Base-by-base conservation (phyloP, 1,140 invertebrate genomes). In the Doryteuthis pealeii region DNA sequence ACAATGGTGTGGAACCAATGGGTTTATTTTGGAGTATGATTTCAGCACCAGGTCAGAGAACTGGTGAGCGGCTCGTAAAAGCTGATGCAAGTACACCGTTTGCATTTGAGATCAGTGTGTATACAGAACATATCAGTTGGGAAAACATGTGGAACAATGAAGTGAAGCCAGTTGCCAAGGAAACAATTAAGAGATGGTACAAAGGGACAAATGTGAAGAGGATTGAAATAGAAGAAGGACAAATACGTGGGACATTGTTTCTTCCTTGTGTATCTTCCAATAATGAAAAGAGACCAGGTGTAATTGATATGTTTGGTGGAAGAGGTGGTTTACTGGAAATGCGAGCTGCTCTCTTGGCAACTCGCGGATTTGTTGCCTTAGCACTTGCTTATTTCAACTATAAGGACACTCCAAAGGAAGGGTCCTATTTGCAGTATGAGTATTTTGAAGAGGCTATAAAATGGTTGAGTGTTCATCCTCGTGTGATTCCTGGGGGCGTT, bases 251-350 rank as follows among this genome's bases (percentile, higher is more conserved):
- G 1, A 75, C 73, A 1, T 45, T 82, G 2, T 82, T 78, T 65
- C 54, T 76, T 12, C 81, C 81, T 0, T 5, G 35, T 40, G 54
- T 22, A 14, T 73, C 31, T 73, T 28, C 67, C 82, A 82, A 80
- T 70, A 35, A 69, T n/a, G 82, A 82, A 8, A 78, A 79, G 22
- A 80, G 80, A 66, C 81, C 81, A 30, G 84, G 80, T 26, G 78
- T 85, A 3, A 83, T 86, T 54, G 84, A 86, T 73, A 78, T 86
- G 78, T 86, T 81, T 80, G 85, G 84, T n/a, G 70, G 77, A 18
- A 74, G 75, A 10, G 84, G 84, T 49, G 80, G 82, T 0, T 18
- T 83, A 15, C 73, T 77, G 31, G 84, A 85, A 62, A 73, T 58
- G 66, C 71, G 84, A 8, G 78, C 83, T 10, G 82, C 85, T 6